Evolutionary conservation across 1,140 invertebrate species (phyloP).

Genomic region (Saccostrea cuccullata): DNA sequence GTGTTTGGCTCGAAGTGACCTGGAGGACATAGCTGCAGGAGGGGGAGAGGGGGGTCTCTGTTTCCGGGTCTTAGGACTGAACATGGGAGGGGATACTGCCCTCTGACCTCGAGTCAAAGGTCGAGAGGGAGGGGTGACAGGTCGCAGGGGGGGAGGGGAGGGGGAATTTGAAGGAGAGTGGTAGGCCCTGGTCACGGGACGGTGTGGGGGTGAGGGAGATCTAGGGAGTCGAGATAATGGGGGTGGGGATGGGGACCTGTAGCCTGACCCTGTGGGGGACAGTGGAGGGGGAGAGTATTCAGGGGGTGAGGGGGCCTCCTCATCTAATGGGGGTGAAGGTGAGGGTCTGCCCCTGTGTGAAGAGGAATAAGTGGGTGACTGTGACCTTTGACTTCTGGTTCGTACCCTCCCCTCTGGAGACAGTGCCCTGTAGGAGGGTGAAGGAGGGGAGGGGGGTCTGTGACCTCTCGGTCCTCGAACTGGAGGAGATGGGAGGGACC

Average conservation of each 20-base stretch:
- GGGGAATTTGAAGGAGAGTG: slow-evolving; percentile 27
- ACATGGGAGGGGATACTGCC: slow-evolving; percentile 43
- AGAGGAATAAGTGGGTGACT: slow-evolving; percentile 35
- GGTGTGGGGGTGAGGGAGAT: slow-evolving; percentile 41
- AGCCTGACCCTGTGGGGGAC: not conserved
- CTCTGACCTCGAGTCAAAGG: slow-evolving; percentile 49
- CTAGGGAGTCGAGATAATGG: not conserved
- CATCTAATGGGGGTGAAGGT: slow-evolving; percentile 42
- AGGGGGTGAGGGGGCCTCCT: slow-evolving; percentile 40
- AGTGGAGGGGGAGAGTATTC: slow-evolving; percentile 45
- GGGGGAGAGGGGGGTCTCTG: slow-evolving; percentile 43
- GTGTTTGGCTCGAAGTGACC: slow-evolving; percentile 40
- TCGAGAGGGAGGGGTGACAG: slow-evolving; percentile 34
- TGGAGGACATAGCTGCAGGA: not conserved
- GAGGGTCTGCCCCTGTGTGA: slow-evolving; percentile 32
- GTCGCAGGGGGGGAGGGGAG: slow-evolving; percentile 10
- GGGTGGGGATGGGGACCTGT: slow-evolving; percentile 47
- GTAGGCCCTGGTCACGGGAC: slow-evolving; percentile 39
- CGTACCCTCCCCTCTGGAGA: slow-evolving; percentile 27
- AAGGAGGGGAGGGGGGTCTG: slow-evolving; percentile 43
- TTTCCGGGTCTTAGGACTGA: not conserved
- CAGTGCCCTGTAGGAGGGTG: slow-evolving; percentile 29
- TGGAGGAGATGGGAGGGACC: slow-evolving; percentile 44
- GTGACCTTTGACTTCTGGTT: slow-evolving; percentile 40
- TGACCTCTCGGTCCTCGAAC: slow-evolving; percentile 42